A percentile compares a stretch with the other conserved stretches of the same genome.
Evolutionary conservation across 2,113 vertebrate genomes (phyloP).

Genomic region (Leptosomus discolor): DNA sequence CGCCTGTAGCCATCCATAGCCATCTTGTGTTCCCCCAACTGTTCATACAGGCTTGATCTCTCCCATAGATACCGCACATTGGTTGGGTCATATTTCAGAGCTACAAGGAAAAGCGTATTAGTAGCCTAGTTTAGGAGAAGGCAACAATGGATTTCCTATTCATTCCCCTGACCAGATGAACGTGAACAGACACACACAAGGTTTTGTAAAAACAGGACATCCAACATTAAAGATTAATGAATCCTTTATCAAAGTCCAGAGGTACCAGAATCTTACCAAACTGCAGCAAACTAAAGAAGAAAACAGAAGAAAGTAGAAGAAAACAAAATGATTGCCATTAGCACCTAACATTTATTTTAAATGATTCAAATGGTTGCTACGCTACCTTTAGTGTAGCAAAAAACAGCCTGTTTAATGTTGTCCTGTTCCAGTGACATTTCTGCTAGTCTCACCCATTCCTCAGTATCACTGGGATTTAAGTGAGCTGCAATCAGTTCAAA

Average conservation of each 20-base stretch:
- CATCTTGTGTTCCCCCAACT: constrained; percentile 91
- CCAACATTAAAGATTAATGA: not conserved
- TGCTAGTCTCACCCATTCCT: constrained; percentile 95
- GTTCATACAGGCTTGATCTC: constrained; percentile 91
- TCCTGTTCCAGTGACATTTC: constrained; percentile 97
- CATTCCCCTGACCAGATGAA: not conserved
- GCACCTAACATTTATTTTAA: not conserved
- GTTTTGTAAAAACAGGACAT: not conserved
- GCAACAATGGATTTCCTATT: not conserved
- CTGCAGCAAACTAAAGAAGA: not conserved
- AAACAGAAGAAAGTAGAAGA: not conserved
- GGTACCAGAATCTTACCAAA: not conserved
- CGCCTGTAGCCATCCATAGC: constrained; percentile 97
- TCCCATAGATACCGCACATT: constrained; percentile 98
- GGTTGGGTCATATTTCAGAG: constrained; percentile 90
- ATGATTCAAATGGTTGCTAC: not conserved
- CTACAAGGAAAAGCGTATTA: not conserved
- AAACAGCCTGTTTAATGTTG: constrained; percentile 93
- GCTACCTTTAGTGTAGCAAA: constrained; percentile 96
- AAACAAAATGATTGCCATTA: not conserved
- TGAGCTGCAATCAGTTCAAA: constrained; percentile 96
- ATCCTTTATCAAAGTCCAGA: not conserved
- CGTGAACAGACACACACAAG: accelerated
- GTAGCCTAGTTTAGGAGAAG: not conserved
- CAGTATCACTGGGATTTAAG: constrained; percentile 93